Conservation (phyloP, 1,140 invertebrate genomes). For the Elysia chlorotica region DNA sequence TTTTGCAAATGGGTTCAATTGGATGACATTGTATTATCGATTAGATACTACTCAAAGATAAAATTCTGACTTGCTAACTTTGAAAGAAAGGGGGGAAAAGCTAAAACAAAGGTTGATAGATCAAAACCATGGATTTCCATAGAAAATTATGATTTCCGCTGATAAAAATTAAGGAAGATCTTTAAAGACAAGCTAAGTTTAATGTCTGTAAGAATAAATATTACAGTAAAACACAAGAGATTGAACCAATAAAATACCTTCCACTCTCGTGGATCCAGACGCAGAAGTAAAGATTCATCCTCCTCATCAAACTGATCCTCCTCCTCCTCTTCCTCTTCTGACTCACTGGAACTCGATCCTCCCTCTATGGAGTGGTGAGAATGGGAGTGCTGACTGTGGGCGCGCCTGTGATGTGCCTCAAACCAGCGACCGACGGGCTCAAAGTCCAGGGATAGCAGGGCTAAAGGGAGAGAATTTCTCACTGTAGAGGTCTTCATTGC, state of each 20-base stretch:
- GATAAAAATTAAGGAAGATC: too few species aligned
- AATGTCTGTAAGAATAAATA: too few species aligned
- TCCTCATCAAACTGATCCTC: constrained; percentile 71
- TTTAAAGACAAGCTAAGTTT: too few species aligned
- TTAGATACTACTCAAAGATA: too few species aligned
- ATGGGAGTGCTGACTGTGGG: constrained; percentile 55
- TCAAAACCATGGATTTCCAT: background rate
- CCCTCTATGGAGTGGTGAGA: constrained; percentile 47
- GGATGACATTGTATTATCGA: too few species aligned
- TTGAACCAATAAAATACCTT: constrained; percentile 73
- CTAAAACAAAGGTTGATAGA: too few species aligned
- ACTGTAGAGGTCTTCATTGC: too few species aligned
- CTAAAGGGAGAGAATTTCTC: constrained; percentile 34
- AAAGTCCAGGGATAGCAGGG: constrained; percentile 31
- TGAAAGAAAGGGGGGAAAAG: background rate
- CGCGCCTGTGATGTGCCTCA: constrained; percentile 53
- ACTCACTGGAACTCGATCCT: constrained; percentile 52
- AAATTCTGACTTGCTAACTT: too few species aligned
- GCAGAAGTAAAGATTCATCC: constrained; percentile 77
- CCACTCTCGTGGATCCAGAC: constrained; percentile 95
- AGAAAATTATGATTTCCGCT: background rate
- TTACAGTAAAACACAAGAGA: too few species aligned
- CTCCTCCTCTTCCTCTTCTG: constrained; percentile 47
- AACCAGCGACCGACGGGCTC: constrained; percentile 65
- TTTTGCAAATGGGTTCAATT: too few species aligned